Conservation (phyloP, 2,797 vertebrate genomes). For the Catostomus latipinnis region DNA sequence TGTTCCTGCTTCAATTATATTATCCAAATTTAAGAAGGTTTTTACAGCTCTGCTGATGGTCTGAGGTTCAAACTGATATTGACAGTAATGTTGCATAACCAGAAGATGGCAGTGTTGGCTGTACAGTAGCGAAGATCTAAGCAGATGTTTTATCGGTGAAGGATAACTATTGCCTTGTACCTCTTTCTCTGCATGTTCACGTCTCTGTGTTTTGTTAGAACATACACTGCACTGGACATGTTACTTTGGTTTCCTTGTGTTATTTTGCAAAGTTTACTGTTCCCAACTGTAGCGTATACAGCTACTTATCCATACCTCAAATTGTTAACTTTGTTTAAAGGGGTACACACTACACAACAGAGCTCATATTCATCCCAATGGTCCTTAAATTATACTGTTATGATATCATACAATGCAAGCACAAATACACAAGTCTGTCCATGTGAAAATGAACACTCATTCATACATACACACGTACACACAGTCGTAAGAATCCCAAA, state of each 20-base stretch:
- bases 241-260: slow-evolving; percentile 17
- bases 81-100: slow-evolving; percentile 28
- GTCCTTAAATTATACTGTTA: slow-evolving; percentile 13
- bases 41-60: slow-evolving; percentile 25
- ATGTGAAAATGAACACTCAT: background rate
- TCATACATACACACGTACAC: background rate
- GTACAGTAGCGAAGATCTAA: slow-evolving; percentile 19
- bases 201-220: background rate
- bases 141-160: background rate
- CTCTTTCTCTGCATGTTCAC: background rate
- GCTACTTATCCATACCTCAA: background rate
- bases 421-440: background rate
- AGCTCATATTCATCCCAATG: background rate
- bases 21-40: slow-evolving; percentile 1
- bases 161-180: background rate
- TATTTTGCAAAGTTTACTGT: background rate
- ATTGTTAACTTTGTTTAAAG: background rate
- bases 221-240: background rate
- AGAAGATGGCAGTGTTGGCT: slow-evolving; percentile 51
- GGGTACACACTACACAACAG: background rate
- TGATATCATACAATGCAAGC: background rate
- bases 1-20: background rate
- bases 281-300: background rate
- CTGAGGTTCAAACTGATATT: slow-evolving; percentile 1
- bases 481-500: background rate